Evolutionary conservation across 2,113 vertebrate genomes (phyloP).

Genomic region (Protomyctophum bolini): DNA sequence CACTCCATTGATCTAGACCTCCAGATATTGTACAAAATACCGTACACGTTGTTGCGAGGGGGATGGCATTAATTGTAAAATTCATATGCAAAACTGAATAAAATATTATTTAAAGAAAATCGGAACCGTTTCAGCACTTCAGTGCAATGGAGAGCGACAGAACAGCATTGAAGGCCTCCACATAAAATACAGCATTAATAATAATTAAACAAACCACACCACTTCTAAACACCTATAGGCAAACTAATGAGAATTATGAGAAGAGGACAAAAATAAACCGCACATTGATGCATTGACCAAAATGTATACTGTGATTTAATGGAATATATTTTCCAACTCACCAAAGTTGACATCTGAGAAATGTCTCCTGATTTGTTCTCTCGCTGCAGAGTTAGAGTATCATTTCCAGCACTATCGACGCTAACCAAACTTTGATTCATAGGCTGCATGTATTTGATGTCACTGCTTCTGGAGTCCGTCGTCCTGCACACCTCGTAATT

Average conservation of each 20-base stretch:
- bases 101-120: too few species aligned
- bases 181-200: too few species aligned
- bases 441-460: conserved; percentile 20
- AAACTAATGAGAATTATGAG: too few species aligned
- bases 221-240: too few species aligned
- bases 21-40: too few species aligned
- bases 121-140: background rate
- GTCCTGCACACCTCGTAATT: background rate
- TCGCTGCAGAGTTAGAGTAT: background rate
- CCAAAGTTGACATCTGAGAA: conserved; percentile 50
- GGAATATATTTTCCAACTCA: conserved; percentile 26
- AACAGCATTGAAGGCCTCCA: background rate
- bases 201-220: too few species aligned
- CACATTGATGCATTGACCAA: too few species aligned
- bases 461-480: conserved; percentile 5
- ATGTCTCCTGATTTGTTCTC: background rate
- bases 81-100: too few species aligned
- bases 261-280: too few species aligned
- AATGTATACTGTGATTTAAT: background rate
- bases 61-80: too few species aligned
- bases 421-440: conserved; percentile 48
- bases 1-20: too few species aligned
- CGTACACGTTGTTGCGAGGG: too few species aligned
- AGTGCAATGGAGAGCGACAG: background rate
- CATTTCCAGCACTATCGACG: conserved; percentile 38